These are phyloP conservation scores for Pyrochroa serraticornis DNA, from an alignment of 2,888 invertebrate species.

Conservation along the genomic window DNA sequence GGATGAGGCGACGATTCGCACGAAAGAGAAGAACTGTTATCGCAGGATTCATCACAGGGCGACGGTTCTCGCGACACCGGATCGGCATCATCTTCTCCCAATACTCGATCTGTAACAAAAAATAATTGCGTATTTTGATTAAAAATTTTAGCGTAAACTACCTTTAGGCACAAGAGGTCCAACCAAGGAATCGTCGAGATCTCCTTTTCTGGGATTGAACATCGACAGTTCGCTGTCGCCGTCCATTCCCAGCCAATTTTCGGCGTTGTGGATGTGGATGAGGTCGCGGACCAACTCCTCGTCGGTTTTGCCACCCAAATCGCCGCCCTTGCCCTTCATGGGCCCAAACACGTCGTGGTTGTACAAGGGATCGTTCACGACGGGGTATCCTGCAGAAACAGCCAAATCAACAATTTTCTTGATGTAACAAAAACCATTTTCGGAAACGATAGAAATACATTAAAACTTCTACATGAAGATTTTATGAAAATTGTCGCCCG, in stretches of 20 bases:
- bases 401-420: slow-evolving; percentile 2
- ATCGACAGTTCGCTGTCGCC: slow-evolving; percentile 83
- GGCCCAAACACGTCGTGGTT: slow-evolving; percentile 97
- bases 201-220: slow-evolving; percentile 74
- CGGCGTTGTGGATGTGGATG: slow-evolving; percentile 91
- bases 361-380: slow-evolving; percentile 96
- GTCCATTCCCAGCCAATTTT: slow-evolving; percentile 92
- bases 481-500: too few relatives aligned
- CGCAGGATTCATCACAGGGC: slow-evolving; percentile 67
- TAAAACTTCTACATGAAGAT: too few relatives aligned
- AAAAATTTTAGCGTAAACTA: slow-evolving; percentile 29
- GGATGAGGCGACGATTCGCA: slow-evolving; percentile 50
- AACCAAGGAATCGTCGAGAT: slow-evolving; percentile 52
- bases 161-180: slow-evolving; percentile 56
- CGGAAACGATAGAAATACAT: background rate
- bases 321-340: slow-evolving; percentile 85
- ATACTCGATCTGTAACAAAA: slow-evolving; percentile 48
- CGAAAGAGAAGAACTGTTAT: slow-evolving; percentile 54
- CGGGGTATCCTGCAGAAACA: slow-evolving; percentile 80
- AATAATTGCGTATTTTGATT: background rate
- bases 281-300: slow-evolving; percentile 88
- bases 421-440: background rate
- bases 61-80: slow-evolving; percentile 74
- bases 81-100: slow-evolving; percentile 69
- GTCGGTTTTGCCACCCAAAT: slow-evolving; percentile 86